Percentiles rank a stretch among this genome's conserved stretches.
phyloP scores from a whole-genome alignment of 2,888 invertebrate species.

The Ommatoiulus sabulosus region DNA sequence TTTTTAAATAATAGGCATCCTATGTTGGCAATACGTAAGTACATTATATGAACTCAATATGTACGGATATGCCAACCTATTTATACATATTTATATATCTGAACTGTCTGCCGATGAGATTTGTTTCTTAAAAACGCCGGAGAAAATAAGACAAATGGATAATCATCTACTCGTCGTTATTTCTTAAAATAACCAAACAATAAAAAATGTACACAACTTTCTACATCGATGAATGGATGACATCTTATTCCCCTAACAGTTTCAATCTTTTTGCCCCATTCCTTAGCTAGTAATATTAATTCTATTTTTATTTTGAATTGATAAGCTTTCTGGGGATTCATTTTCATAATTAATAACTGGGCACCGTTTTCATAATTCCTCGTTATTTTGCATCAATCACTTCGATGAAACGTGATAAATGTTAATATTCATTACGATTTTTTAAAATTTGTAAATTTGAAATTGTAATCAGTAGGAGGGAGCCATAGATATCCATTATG shows the following conservation, averaged over 20 bases:
- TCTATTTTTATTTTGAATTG: not conserved
- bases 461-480: too few relatives aligned
- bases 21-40: not conserved
- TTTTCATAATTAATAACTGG: not conserved
- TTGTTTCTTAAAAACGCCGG: not conserved
- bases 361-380: not conserved
- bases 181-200: not conserved
- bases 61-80: slow-evolving; percentile 1
- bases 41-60: not conserved
- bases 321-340: not conserved
- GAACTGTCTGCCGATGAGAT: not conserved
- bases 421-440: too few relatives aligned
- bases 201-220: not conserved
- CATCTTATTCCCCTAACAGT: not conserved
- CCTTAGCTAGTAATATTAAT: not conserved
- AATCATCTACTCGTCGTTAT: not conserved
- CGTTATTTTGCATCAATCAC: not conserved
- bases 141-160: not conserved
- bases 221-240: not conserved
- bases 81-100: slow-evolving; percentile 40
- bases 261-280: not conserved
- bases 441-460: too few relatives aligned
- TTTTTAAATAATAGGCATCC: slow-evolving; percentile 5
- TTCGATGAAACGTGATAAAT: too few relatives aligned
- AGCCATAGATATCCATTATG: too few relatives aligned